Percentiles rank a stretch among this genome's conserved stretches.
Evolutionary conservation across 2,888 invertebrate species (phyloP).

Genomic region (Trimorus sp.): DNA sequence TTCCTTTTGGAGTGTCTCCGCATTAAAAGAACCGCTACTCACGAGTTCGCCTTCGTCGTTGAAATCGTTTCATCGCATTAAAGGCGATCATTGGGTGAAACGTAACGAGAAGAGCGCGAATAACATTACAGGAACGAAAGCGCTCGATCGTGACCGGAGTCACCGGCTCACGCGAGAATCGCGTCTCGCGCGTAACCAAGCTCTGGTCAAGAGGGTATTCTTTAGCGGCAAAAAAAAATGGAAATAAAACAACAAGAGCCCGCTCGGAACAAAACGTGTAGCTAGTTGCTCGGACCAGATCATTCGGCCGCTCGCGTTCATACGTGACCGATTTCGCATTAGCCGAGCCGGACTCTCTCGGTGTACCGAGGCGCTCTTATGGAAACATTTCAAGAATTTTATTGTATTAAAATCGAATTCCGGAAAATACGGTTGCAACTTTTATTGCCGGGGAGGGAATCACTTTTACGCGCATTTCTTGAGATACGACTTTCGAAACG

Average conservation of each 20-base stretch:
- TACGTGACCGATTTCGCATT: slow-evolving; percentile 62
- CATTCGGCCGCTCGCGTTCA: slow-evolving; percentile 49
- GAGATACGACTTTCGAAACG: no score
- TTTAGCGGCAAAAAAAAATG: slow-evolving; percentile 10
- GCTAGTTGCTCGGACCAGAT: slow-evolving; percentile 50
- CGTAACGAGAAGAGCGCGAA: slow-evolving; percentile 63
- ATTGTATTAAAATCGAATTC: slow-evolving; percentile 12
- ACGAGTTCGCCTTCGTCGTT: slow-evolving; percentile 47
- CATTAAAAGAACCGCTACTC: slow-evolving; percentile 61
- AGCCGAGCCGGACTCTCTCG: background rate
- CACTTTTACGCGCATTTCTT: no score
- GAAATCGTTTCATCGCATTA: slow-evolving; percentile 61
- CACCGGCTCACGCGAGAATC: slow-evolving; percentile 60
- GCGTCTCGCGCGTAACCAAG: slow-evolving; percentile 54
- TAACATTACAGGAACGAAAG: slow-evolving; percentile 63
- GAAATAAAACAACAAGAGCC: slow-evolving; percentile 41
- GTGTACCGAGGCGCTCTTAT: slow-evolving; percentile 1
- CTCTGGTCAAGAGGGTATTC: slow-evolving; percentile 36
- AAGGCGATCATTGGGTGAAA: slow-evolving; percentile 60
- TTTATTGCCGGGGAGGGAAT: background rate
- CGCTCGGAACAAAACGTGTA: slow-evolving; percentile 45
- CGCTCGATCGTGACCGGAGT: slow-evolving; percentile 63
- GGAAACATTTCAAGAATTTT: slow-evolving; percentile 20
- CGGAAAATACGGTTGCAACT: slow-evolving; percentile 2
- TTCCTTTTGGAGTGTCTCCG: slow-evolving; percentile 35